Percentiles rank a stretch among this genome's conserved stretches.
These are phyloP conservation scores for Desoria tigrina DNA, from an alignment of 2,888 invertebrate species.

Conservation along the genomic window DNA sequence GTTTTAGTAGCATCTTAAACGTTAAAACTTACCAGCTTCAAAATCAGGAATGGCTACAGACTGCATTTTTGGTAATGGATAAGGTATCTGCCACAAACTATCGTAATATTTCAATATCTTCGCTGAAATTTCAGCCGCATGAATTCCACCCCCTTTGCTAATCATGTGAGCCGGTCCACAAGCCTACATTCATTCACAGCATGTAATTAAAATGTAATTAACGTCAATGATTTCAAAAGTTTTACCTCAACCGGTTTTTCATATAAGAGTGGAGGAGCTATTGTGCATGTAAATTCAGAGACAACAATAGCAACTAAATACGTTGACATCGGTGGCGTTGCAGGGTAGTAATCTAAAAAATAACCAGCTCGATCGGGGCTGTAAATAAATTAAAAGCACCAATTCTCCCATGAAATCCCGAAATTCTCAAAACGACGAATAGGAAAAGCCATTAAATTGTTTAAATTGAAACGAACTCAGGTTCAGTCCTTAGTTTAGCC, in stretches of 20 bases:
- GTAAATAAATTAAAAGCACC: no score
- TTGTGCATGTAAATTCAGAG: slow-evolving; percentile 37
- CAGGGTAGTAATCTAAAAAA: slow-evolving; percentile 39
- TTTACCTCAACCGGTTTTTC: slow-evolving; percentile 31
- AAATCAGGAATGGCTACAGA: slow-evolving; percentile 39
- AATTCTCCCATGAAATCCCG: not conserved
- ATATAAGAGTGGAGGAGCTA: slow-evolving; percentile 12
- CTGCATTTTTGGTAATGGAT: slow-evolving; percentile 45
- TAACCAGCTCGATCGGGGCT: slow-evolving; percentile 34
- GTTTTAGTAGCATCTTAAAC: not conserved
- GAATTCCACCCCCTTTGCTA: slow-evolving; percentile 28
- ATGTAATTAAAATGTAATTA: not conserved
- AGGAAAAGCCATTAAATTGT: no score
- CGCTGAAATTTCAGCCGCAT: slow-evolving; percentile 37
- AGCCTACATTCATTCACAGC: slow-evolving; percentile 14
- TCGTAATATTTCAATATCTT: slow-evolving; percentile 35
- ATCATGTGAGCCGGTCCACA: slow-evolving; percentile 35
- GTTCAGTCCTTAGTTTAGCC: slow-evolving; percentile 25
- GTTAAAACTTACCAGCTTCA: slow-evolving; percentile 13
- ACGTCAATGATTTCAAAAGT: not conserved
- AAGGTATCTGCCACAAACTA: slow-evolving; percentile 26
- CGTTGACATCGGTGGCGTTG: slow-evolving; percentile 41
- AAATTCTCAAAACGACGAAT: no score
- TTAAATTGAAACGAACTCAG: slow-evolving; percentile 33
- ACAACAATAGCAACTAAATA: slow-evolving; percentile 45